Evolutionary conservation across 2,113 vertebrate species (phyloP).

Genomic region (Lepidothrix coronata): DNA sequence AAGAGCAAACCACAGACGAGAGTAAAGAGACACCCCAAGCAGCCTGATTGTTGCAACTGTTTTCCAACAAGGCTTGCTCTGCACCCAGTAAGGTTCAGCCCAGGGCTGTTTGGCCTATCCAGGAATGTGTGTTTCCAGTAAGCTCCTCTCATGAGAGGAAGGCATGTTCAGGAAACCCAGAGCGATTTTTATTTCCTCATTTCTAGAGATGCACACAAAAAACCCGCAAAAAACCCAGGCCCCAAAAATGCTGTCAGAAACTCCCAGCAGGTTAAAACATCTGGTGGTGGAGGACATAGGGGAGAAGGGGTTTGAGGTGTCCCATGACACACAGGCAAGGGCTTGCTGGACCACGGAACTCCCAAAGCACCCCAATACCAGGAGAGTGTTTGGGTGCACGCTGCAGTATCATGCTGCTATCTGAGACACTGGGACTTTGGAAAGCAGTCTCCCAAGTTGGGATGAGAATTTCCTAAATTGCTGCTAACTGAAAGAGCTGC

Average conservation of each 20-base stretch:
- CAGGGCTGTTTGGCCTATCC: slow-evolving; percentile 16
- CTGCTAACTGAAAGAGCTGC: neutral
- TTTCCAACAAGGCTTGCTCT: neutral
- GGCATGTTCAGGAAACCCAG: slow-evolving; percentile 1
- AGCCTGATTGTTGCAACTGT: neutral
- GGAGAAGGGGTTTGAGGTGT: neutral
- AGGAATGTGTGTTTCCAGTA: slow-evolving; percentile 43
- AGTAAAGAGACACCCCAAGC: neutral
- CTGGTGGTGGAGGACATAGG: neutral
- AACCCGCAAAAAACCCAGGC: neutral
- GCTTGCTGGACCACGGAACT: neutral
- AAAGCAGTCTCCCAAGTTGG: neutral
- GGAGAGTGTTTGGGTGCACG: neutral
- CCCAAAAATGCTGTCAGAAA: neutral
- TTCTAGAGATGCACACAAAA: neutral
- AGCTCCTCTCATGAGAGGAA: neutral
- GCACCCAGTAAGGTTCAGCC: slow-evolving; percentile 5
- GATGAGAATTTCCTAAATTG: neutral
- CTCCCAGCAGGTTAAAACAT: neutral
- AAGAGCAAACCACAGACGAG: neutral
- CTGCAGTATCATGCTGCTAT: fast-evolving
- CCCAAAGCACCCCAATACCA: neutral
- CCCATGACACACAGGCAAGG: neutral
- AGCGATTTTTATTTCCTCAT: slow-evolving; percentile 10
- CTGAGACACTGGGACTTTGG: neutral